These are phyloP conservation scores for Brachypodius melanocephalos DNA, from an alignment of 2,113 vertebrate species.

Conservation along the genomic window DNA sequence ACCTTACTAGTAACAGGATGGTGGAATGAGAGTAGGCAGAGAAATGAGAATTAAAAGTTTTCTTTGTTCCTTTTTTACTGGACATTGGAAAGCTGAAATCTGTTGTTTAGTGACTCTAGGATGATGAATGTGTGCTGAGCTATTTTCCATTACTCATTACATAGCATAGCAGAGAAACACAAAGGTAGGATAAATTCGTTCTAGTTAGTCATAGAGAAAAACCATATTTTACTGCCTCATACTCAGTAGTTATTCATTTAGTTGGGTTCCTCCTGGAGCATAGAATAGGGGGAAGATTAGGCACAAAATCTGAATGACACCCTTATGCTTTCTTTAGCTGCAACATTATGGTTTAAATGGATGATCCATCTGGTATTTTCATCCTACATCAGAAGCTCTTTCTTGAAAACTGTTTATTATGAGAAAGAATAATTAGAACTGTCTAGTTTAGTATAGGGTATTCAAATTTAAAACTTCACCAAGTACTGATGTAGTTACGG, in stretches of 20 bases:
- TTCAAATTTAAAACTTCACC: neutral
- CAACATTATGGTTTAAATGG: neutral
- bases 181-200: neutral
- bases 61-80: neutral
- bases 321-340: constrained; percentile 20
- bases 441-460: neutral
- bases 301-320: constrained; percentile 12
- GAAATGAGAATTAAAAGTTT: neutral
- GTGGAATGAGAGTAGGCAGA: neutral
- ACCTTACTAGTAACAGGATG: neutral
- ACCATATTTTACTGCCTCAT: neutral
- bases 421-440: neutral
- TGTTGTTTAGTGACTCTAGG: neutral
- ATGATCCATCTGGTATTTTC: constrained; percentile 34
- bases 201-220: neutral
- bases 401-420: neutral
- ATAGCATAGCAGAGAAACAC: neutral
- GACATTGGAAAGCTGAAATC: neutral
- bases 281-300: neutral
- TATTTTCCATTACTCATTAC: neutral
- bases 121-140: neutral
- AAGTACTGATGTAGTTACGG: neutral
- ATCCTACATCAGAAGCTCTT: neutral
- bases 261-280: neutral
- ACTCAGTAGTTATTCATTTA: neutral